Evolutionary conservation across 35 echinoderm and acorn worm genomes (phyloP), one percentile per base, ranked within the genome.

Genomic region (Chiridota heheva): DNA sequence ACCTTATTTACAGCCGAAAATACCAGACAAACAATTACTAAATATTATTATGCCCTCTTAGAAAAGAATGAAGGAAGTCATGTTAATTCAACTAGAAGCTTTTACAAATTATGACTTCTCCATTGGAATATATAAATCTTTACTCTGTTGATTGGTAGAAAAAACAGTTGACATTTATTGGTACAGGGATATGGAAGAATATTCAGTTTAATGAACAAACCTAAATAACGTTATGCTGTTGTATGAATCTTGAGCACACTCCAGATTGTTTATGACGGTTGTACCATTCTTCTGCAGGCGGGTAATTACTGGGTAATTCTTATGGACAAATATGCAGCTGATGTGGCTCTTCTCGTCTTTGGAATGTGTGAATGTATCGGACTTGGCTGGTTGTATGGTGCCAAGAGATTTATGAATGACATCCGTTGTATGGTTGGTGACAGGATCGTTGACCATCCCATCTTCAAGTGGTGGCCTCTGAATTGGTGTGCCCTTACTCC

Each of bases 301-400:
- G 92, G 92, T 43, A 96, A 90, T 63, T 96, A 90, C 67, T 96
- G 92, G 92, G 87, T 96, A 0, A 82, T 86, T n/a, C 64, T 96
- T 2, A 96, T 96, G 92, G 92, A 96, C 70, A 96, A 96, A 38
- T 96, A 96, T 63, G 92, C 92, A 12, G 92, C 92, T 5, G 92
- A 96, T 57, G 90, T 96, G 55, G 82, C 92, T 31, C 71, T 96
- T 3, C 78, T 96, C 8, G 90, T 96, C 48, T 96, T 90, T 64
- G 92, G 82, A 30, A 68, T 96, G 28, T 82, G 45, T 42, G 92
- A 96, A 40, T 96, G 92, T 66, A 78, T 96, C 36, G 92, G 72
- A 5, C 36, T 96, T 2, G 92, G 92, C 41, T 96, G 92, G 92
- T 22, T 90, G 1, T 96, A 96, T 40, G 92, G 92, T 25, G 60